Evolutionary conservation across 2,888 invertebrate genomes (phyloP), one percentile per base, ranked within the genome.

Genomic region (Galerucella pusilla): DNA sequence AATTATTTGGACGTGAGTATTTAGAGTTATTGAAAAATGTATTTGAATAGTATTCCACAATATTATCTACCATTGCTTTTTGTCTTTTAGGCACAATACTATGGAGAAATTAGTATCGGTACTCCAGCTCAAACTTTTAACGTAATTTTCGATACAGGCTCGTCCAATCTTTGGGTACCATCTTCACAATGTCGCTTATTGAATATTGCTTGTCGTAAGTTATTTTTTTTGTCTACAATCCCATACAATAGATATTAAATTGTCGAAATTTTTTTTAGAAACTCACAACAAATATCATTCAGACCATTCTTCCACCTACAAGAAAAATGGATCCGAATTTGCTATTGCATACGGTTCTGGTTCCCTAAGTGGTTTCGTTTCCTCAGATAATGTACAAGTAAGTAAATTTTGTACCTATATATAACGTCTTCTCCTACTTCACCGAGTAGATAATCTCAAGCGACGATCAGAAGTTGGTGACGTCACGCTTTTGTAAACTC

Each of bases 281-380:
- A 88, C 97, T 14, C 99, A 99, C 89, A 94, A 96, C 87, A 99
- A 98, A 89, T 99, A 99, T 87, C 95, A 99, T 90, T 94, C 95
- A 83, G 90, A 85, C 71, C 93, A 93, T 86, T 99, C 99, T 0
- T 89, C 89, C n/a, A 91, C 95, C 0, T 99, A 97, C 89, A 88
- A 89, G 82, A 89, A 90, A 81, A 98, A 99, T 89, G 99, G 97
- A 79, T 97, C 98, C 0, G 89, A 91, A 77, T 98, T 99, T 88
- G 93, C 92, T 68, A 99, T 99, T 85, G 94, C 92, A 81, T 99
- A 99, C 89, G 99, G 99, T 75, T 95, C 97, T 75, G 99, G 99
- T 79, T 96, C 96, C 86, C 91, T 99, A 79, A 95, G 96, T 74
- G 99, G 99, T 68, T 98, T 96, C 89, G 91, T 99, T 76, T 98